These are phyloP conservation scores for Malurus splendens DNA, from an alignment of 2,797 vertebrate genomes.

Conservation along the genomic window DNA sequence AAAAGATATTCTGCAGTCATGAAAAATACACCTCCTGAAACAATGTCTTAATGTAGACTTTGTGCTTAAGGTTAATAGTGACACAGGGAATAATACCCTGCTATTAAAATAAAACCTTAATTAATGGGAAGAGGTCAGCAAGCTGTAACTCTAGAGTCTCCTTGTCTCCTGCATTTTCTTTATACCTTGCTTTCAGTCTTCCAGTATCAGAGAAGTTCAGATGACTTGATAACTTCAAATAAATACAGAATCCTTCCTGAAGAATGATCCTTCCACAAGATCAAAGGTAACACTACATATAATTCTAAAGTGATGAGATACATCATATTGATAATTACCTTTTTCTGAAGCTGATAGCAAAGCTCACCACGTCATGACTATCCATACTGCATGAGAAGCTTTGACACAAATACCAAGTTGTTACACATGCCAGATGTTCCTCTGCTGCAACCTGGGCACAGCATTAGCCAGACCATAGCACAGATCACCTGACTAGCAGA, in stretches of 20 bases:
- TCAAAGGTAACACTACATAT: neutral
- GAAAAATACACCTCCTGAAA: neutral
- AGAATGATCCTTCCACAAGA: neutral
- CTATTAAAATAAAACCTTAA: neutral
- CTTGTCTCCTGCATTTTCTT: neutral
- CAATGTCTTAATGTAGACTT: neutral
- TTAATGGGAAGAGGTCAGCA: neutral
- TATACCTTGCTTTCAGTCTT: neutral
- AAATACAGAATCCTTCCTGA: neutral
- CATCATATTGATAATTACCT: neutral
- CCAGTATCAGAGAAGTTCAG: neutral
- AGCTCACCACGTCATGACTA: neutral
- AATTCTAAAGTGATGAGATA: neutral
- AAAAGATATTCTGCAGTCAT: neutral
- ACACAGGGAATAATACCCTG: neutral
- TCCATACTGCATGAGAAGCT: neutral
- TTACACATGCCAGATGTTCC: neutral
- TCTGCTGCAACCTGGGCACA: neutral
- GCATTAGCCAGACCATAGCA: neutral
- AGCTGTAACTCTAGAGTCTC: neutral
- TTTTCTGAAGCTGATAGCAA: neutral
- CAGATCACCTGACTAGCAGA: accelerated
- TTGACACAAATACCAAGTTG: neutral
- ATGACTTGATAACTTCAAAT: neutral
- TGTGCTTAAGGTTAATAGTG: neutral